phyloP scores from a whole-genome alignment of 2,113 vertebrate species.

The Psammodynastes pulverulentus region DNA sequence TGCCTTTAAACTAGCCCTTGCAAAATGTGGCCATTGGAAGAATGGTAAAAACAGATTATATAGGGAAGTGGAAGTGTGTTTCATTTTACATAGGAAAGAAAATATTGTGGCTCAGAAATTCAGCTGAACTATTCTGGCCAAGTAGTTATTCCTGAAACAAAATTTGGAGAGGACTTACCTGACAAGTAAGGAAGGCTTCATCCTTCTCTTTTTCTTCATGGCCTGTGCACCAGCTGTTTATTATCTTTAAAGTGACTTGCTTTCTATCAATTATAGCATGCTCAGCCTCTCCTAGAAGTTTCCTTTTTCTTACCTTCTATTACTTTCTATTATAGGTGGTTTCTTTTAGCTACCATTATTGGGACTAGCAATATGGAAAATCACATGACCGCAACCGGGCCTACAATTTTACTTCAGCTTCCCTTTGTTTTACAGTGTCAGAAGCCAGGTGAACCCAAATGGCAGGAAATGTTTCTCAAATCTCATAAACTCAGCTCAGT shows the following conservation, averaged over 20 bases:
- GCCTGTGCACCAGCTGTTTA: not conserved
- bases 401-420: not conserved
- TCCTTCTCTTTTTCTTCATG: not conserved
- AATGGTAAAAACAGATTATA: not conserved
- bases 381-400: not conserved
- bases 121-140: not conserved
- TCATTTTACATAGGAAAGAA: not conserved
- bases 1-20: not conserved
- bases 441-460: not conserved
- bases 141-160: not conserved
- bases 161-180: not conserved
- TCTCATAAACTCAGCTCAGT: not conserved
- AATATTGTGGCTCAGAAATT: not conserved
- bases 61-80: not conserved
- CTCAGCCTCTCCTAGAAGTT: not conserved
- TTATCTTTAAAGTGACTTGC: not conserved
- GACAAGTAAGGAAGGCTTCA: not conserved
- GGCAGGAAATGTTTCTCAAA: not conserved
- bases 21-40: not conserved
- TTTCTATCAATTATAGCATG: not conserved
- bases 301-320: not conserved
- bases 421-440: not conserved
- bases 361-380: not conserved
- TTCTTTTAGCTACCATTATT: not conserved
- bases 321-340: not conserved